phyloP scores from a whole-genome alignment of 2,113 vertebrate species.

The Argyrosomus japonicus region DNA sequence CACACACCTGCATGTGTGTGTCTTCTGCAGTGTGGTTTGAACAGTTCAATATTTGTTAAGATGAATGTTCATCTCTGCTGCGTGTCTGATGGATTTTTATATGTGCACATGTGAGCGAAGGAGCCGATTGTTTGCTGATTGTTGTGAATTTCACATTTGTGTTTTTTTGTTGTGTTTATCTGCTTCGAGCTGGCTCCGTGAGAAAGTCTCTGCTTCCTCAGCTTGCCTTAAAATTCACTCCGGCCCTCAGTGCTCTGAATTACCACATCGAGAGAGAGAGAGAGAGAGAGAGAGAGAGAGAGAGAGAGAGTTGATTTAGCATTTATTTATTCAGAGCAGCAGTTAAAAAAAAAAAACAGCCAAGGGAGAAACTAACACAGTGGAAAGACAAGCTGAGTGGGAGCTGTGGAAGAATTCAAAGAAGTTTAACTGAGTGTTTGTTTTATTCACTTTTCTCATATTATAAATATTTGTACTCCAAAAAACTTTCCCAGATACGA shows the following conservation, averaged over 20 bases:
- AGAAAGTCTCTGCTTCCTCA: slow-evolving; percentile 50
- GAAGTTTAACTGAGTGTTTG: neutral
- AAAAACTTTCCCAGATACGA: neutral
- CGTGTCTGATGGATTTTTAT: too few relatives aligned
- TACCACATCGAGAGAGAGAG: slow-evolving; percentile 41
- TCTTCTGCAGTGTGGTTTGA: too few relatives aligned
- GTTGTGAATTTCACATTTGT: slow-evolving; percentile 2
- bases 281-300: slow-evolving; percentile 11
- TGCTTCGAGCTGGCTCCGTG: slow-evolving; percentile 11
- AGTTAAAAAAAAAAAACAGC: slow-evolving; percentile 48
- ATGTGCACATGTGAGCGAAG: fast-evolving
- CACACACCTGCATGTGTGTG: neutral
- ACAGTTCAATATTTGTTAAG: neutral
- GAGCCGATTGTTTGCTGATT: neutral
- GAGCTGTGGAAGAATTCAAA: slow-evolving; percentile 25
- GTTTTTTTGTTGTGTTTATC: slow-evolving; percentile 17
- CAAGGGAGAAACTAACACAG: slow-evolving; percentile 23
- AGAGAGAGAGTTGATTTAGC: slow-evolving; percentile 48
- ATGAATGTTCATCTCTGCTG: neutral
- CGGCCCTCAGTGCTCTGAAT: slow-evolving; percentile 53
- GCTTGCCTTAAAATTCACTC: slow-evolving; percentile 49
- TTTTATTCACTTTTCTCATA: neutral
- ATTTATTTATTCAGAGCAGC: slow-evolving; percentile 58
- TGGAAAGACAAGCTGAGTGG: slow-evolving; percentile 40
- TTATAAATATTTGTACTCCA: too few relatives aligned